A percentile compares a stretch with the other conserved stretches of the same genome.
Conservation (phyloP, 2,113 vertebrate species). For the Neotragus moschatus region DNA sequence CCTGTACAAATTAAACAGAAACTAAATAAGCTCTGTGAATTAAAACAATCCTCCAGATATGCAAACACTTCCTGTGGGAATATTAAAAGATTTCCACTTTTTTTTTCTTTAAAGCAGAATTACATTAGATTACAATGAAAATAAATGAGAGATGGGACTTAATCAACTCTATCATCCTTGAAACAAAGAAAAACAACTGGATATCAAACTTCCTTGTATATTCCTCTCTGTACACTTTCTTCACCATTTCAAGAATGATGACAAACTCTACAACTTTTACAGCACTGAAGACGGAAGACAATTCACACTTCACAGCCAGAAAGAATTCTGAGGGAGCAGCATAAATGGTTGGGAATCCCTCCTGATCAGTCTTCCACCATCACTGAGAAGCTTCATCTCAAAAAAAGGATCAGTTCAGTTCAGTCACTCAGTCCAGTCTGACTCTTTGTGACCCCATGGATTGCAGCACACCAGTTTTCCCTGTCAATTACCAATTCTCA, state of each 20-base stretch:
- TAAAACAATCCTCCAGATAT: neutral
- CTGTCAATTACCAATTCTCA: neutral
- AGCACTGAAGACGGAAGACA: neutral
- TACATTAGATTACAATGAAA: constrained; percentile 40
- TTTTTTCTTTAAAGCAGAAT: constrained; percentile 14
- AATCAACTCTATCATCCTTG: neutral
- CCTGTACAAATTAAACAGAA: constrained; percentile 51
- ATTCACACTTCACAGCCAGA: neutral
- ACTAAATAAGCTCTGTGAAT: constrained; percentile 36
- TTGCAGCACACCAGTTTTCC: neutral
- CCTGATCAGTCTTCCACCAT: neutral
- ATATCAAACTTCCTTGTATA: neutral
- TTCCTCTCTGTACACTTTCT: neutral
- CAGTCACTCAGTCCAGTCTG: neutral
- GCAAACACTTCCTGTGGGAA: constrained; percentile 50
- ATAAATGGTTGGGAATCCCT: neutral
- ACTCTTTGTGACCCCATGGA: neutral
- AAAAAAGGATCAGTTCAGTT: neutral
- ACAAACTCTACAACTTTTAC: neutral
- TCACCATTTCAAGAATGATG: neutral
- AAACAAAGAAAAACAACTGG: neutral
- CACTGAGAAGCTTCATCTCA: neutral
- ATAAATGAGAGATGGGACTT: constrained; percentile 40
- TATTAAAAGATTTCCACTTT: constrained; percentile 39
- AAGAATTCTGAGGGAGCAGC: neutral